Evolutionary conservation across 2,113 vertebrate genomes (phyloP).

Genomic region (Madoqua kirkii): DNA sequence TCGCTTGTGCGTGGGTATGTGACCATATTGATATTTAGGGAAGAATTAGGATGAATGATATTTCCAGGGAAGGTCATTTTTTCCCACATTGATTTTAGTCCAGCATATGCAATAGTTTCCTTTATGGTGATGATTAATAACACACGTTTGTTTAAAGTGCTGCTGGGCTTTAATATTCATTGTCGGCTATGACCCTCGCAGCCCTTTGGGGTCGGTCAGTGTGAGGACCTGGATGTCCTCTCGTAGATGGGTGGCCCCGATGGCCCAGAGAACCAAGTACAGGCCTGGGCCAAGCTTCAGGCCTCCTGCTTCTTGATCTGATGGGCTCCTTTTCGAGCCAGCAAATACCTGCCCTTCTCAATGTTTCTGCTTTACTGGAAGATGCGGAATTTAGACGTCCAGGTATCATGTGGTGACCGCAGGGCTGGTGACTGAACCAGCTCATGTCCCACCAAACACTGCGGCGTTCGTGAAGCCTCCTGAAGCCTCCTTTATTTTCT

Average conservation of each 20-base stretch:
- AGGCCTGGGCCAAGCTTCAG: neutral
- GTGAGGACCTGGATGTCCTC: fast-evolving
- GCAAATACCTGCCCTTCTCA: fast-evolving
- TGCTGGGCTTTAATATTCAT: fast-evolving
- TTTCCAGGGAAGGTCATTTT: neutral
- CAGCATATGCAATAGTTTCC: fast-evolving
- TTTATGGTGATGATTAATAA: neutral
- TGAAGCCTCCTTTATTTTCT: neutral
- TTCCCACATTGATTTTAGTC: neutral
- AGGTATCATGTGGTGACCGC: fast-evolving
- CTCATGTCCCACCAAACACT: fast-evolving
- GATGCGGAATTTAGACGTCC: neutral
- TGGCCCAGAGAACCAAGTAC: neutral
- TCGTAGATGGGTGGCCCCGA: neutral
- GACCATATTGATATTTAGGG: neutral
- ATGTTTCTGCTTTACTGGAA: neutral
- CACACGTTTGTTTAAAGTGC: neutral
- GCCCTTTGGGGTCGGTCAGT: neutral
- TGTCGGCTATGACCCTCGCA: neutral
- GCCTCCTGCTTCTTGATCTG: neutral
- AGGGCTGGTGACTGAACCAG: neutral
- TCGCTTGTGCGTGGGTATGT: fast-evolving
- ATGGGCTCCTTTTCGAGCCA: fast-evolving
- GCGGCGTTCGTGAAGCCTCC: fast-evolving
- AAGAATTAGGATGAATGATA: neutral